Evolutionary conservation across 1,140 invertebrate genomes (phyloP).

Genomic region (Lepidurus apus): DNA sequence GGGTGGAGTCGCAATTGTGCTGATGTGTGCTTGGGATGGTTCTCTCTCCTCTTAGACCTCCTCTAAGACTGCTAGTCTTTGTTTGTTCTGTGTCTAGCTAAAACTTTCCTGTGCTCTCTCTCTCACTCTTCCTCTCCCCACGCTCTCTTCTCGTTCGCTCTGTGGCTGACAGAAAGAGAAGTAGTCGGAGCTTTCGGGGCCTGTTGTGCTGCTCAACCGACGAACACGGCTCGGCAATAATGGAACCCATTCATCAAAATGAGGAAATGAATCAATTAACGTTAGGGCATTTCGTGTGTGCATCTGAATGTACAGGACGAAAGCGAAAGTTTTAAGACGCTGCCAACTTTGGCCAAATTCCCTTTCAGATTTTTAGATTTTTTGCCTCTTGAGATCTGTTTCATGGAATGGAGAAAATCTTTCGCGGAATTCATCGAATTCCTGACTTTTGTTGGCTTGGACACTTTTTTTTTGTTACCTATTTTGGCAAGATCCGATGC

Average conservation of each 20-base stretch:
- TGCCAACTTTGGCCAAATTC: too few relatives aligned
- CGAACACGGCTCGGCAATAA: background rate
- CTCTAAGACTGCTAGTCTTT: background rate
- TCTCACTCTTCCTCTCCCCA: background rate
- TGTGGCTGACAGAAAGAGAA: conserved; percentile 10
- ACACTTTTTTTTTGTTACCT: too few relatives aligned
- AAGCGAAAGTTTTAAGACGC: too few relatives aligned
- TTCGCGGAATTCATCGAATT: too few relatives aligned
- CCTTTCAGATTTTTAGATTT: too few relatives aligned
- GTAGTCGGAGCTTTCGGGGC: background rate
- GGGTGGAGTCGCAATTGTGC: background rate
- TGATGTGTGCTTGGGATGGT: background rate
- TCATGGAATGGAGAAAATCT: too few relatives aligned
- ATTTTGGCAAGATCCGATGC: too few relatives aligned
- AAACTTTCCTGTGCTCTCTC: background rate
- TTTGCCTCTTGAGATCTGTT: too few relatives aligned
- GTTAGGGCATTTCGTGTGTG: background rate
- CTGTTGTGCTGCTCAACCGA: background rate
- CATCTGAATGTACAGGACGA: too few relatives aligned
- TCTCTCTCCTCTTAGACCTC: background rate
- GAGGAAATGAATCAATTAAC: conserved; percentile 15
- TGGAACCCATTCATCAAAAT: conserved; percentile 3
- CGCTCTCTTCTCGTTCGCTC: background rate
- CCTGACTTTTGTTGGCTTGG: too few relatives aligned
- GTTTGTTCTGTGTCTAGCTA: background rate